A percentile compares a stretch with the other conserved stretches of the same genome.
These are phyloP conservation scores for Solenopsis fugax DNA, from an alignment of 1,140 invertebrate species.

Conservation along the genomic window DNA sequence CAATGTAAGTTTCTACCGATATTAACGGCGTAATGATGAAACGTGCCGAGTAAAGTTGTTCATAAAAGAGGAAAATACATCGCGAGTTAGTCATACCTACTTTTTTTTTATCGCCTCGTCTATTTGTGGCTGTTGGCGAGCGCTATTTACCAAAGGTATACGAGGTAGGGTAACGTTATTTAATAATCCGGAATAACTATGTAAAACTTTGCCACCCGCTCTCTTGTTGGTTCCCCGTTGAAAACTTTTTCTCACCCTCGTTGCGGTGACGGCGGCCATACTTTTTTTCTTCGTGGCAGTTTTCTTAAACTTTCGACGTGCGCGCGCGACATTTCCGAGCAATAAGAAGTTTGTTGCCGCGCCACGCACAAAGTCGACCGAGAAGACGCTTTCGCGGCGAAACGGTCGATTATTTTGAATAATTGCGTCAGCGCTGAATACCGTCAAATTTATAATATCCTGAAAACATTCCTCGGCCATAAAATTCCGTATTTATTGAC, in stretches of 20 bases:
- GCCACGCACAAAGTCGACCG: neutral
- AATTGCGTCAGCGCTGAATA: slow-evolving; percentile 45
- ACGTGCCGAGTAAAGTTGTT: slow-evolving; percentile 45
- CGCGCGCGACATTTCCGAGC: slow-evolving; percentile 67
- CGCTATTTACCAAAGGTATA: slow-evolving; percentile 64
- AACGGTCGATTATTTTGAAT: slow-evolving; percentile 50
- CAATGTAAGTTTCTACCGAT: neutral
- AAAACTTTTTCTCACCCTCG: slow-evolving; percentile 65
- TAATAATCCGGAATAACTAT: slow-evolving; percentile 80
- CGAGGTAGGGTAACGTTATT: slow-evolving; percentile 73
- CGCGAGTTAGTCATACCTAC: slow-evolving; percentile 21
- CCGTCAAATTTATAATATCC: slow-evolving; percentile 34
- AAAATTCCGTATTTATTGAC: slow-evolving; percentile 38
- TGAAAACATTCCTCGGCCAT: slow-evolving; percentile 14
- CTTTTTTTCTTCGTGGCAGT: slow-evolving; percentile 31
- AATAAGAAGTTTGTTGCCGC: slow-evolving; percentile 63
- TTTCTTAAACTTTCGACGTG: slow-evolving; percentile 64
- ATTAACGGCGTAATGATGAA: slow-evolving; percentile 37
- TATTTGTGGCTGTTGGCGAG: slow-evolving; percentile 47
- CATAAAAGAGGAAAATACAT: slow-evolving; percentile 58
- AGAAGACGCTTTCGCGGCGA: slow-evolving; percentile 34
- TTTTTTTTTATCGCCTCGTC: slow-evolving; percentile 49
- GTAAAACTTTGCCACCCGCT: slow-evolving; percentile 73
- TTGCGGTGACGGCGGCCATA: slow-evolving; percentile 2
- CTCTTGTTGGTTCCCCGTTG: slow-evolving; percentile 40